Base-by-base conservation (phyloP, 2,797 vertebrate species). In the Vespertilio murinus region DNA sequence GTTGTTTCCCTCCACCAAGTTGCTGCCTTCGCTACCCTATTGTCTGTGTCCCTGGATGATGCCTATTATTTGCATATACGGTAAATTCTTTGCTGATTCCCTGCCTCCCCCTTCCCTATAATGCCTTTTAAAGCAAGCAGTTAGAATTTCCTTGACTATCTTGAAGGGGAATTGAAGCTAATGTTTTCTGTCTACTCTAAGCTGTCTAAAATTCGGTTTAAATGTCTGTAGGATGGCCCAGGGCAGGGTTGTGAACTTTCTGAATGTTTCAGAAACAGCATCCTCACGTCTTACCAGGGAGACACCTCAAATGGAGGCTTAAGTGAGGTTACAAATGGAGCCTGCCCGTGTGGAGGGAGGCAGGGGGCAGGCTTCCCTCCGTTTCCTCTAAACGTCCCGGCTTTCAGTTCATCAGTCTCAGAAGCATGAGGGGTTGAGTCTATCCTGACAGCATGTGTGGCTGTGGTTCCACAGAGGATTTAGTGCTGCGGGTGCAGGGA, bases 361-460 rank as follows among this genome's bases (percentile, higher is more conserved):
- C 20, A 33, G 67, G 16, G 16, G 40, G 18, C 42, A 52, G 65
- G 20, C 54, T 38, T 42, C 52, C 91, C 64, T 94, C 61, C 47
- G 78, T 95, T 97, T 71, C 56, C 88, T 90, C 81, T 96, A 86
- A 97, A 96, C 95, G 80, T 95, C 82, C 69, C 45, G 79, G 74
- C 93, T 96, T 97, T 95, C 95, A 91, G 91, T 96, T 96, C 97
- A 90, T 94, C 95, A 78, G 75, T 84, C 95, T 95, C 94, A 45
- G 71, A 96, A 95, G 88, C 92, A 89, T 97, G 96, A 94, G 93
- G 94, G 91, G 86, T 95, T 95, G 96, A 97, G 92, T 97, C 90
- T 91, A 79, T 95, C 91, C 78, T 97, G 96, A 97, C 93, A 97
- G 94, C 94, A 96, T 97, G 94, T 95, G 94, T 95, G 95, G 95